Percentiles rank a stretch among this genome's conserved stretches.
These are phyloP conservation scores for Stenurella melanura DNA, from an alignment of 2,888 invertebrate genomes.

Conservation along the genomic window DNA sequence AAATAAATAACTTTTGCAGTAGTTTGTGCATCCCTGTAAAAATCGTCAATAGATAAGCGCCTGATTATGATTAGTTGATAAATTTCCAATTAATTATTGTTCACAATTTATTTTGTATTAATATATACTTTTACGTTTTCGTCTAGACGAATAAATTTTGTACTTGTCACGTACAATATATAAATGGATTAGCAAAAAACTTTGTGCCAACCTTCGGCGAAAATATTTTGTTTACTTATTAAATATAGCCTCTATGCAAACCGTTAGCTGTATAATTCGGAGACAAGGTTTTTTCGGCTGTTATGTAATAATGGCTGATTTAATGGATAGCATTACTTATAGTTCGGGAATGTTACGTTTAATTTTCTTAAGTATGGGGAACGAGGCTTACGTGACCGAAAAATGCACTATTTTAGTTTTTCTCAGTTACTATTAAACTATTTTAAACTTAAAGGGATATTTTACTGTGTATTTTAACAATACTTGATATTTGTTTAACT, in stretches of 20 bases:
- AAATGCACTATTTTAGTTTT: no score
- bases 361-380: no score
- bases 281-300: not conserved
- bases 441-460: no score
- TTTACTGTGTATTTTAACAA: no score
- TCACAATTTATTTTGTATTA: constrained; percentile 27
- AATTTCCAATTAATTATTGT: not conserved
- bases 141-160: constrained; percentile 49
- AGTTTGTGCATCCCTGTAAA: constrained; percentile 4
- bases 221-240: constrained; percentile 39
- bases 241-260: constrained; percentile 9
- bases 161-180: constrained; percentile 25
- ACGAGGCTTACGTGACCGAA: no score
- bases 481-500: no score
- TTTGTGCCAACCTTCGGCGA: constrained; percentile 12
- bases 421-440: no score
- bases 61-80: constrained; percentile 14
- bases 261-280: not conserved
- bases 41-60: constrained; percentile 10
- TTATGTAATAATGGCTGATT: not conserved
- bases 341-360: not conserved
- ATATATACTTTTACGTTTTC: constrained; percentile 30
- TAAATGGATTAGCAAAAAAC: constrained; percentile 31
- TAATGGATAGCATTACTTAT: not conserved
- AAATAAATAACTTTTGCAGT: not conserved